Conservation (phyloP, 2,797 vertebrate species). For the Sorex maritimensis region DNA sequence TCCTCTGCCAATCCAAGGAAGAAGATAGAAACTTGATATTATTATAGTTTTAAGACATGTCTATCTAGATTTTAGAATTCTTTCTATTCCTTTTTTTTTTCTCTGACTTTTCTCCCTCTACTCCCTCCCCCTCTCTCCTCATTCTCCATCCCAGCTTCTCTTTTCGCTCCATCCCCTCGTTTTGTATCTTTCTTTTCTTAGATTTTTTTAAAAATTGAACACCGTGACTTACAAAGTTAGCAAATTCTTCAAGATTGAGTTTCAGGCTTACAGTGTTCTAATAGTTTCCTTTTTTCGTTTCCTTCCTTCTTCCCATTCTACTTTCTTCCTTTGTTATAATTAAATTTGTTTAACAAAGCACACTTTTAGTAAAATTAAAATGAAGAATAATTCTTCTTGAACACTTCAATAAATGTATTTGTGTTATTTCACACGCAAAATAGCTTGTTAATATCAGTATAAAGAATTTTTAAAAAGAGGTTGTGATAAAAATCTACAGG, state of each 20-base stretch:
- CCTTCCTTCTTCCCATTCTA: background rate
- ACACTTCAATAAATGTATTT: constrained; percentile 29
- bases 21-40: background rate
- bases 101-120: background rate
- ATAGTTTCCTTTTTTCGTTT: background rate
- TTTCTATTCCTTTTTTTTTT: background rate
- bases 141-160: background rate
- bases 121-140: no score
- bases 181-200: background rate
- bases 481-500: no score
- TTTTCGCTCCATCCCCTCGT: background rate
- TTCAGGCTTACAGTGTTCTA: no score
- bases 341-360: background rate
- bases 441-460: background rate
- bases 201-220: no score
- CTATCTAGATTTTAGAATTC: background rate
- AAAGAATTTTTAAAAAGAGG: background rate
- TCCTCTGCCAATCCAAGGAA: background rate
- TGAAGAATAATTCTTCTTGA: constrained; percentile 11
- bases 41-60: background rate
- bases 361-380: constrained; percentile 37
- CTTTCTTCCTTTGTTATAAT: background rate
- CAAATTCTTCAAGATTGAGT: no score
- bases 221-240: no score
- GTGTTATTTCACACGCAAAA: background rate